Conservation (phyloP, 2,113 vertebrate species). For the Amblyornis subalaris region DNA sequence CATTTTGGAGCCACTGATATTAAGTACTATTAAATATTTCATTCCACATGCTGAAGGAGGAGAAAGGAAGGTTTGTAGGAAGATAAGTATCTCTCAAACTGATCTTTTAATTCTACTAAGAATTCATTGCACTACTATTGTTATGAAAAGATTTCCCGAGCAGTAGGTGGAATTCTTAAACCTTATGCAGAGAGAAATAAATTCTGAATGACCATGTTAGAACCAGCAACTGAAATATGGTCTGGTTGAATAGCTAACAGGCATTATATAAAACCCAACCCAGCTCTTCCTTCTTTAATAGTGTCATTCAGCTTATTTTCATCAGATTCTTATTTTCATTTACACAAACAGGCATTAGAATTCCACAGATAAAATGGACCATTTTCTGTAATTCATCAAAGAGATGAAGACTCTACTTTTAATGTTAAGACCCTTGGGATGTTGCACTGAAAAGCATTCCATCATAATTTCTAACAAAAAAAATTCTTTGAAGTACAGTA, state of each 20-base stretch:
- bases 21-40: not conserved
- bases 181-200: not conserved
- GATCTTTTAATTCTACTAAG: not conserved
- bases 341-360: not conserved
- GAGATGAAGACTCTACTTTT: not conserved
- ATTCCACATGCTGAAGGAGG: not conserved
- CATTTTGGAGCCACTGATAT: not conserved
- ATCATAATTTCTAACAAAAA: not conserved
- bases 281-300: not conserved
- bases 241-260: not conserved
- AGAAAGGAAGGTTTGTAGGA: not conserved
- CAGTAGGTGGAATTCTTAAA: not conserved
- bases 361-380: not conserved
- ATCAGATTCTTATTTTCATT: not conserved
- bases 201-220: not conserved
- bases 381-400: not conserved
- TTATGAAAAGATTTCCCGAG: not conserved
- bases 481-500: not conserved
- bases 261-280: not conserved
- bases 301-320: not conserved
- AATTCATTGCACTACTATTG: not conserved
- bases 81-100: not conserved
- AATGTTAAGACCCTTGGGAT: not conserved
- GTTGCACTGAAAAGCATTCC: not conserved
- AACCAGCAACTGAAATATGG: not conserved